Base-by-base conservation (phyloP, 2,113 vertebrate genomes). In the Otis tarda region DNA sequence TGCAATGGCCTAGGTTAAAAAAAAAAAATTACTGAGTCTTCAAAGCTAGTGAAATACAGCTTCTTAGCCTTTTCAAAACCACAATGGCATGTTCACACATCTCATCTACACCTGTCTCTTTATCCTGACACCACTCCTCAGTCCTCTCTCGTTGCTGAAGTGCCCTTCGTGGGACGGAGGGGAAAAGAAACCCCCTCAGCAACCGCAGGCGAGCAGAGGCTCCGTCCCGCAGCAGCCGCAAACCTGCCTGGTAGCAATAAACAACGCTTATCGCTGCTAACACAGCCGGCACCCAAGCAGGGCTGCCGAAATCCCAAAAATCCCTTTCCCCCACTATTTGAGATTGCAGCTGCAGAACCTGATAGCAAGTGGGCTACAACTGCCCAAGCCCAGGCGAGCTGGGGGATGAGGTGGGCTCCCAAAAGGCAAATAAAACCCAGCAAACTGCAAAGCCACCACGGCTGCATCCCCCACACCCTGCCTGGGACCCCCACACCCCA, bases 361-460 rank as follows among this genome's bases (percentile, higher is more conserved):
- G 57, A 49, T 2, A 14, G 35, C 45, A 18, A 89, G 1, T 0
- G 27, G 53, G 87, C n/a, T n/a, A 0, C 35, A 18, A 5, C 50
- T 7, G 60, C 45, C 45, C 24, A 0, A 65, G 20, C 14, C 50
- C 20, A 15, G 39, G 16, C 5, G 15, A 16, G 6, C 6, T 0
- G 0, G 4, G 6, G 22, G 9, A 28, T 4, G 6, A 64, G 39
- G 7, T 2, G 21, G 9, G 23, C 4, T 27, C 55, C n/a, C 68
- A 23, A 52, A 77, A 45, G 0, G 18, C 4, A 8, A 52, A 18
- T 4, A 4, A 14, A 70, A 1, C 31, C 7, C 85, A 45, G n/a
- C 1, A 16, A 77, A 65, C 7, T 0, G 0, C 1, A 1, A 6
- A 56, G 24, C 9, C 47, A 4, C 50, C 7, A 2, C 0, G 22